These are phyloP conservation scores for Tyto alba DNA, from an alignment of 2,113 vertebrate genomes.

Conservation along the genomic window DNA sequence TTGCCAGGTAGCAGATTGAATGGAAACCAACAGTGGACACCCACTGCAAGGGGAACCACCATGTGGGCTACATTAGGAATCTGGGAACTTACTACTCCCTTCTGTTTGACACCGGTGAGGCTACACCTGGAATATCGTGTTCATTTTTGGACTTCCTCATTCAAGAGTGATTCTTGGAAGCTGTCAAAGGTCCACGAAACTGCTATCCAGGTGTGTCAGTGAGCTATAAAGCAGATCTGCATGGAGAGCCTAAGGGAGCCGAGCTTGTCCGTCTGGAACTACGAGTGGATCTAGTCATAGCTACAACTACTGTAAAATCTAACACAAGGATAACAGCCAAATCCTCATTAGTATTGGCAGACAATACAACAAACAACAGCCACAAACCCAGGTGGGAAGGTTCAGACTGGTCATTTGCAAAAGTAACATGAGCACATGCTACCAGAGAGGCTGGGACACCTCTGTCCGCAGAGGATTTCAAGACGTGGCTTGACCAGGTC, in stretches of 20 bases:
- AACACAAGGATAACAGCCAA: background rate
- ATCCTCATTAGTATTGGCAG: background rate
- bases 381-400: background rate
- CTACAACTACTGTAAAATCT: background rate
- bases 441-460: background rate
- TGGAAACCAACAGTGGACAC: background rate
- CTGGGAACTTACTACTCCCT: background rate
- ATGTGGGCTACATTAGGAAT: background rate
- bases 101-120: background rate
- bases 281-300: background rate
- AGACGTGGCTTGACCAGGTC: background rate
- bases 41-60: background rate
- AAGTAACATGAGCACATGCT: background rate
- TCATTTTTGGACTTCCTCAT: background rate
- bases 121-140: background rate
- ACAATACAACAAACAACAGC: background rate
- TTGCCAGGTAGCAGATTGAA: background rate
- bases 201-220: background rate
- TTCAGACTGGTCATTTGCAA: background rate
- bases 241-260: fast-evolving
- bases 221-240: background rate
- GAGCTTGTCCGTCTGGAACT: background rate
- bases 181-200: background rate
- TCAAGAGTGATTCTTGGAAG: background rate
- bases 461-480: background rate